A percentile compares a stretch with the other conserved stretches of the same genome.
Evolutionary conservation across 2,888 invertebrate genomes (phyloP).

Genomic region (Pseudococcus longispinus): DNA sequence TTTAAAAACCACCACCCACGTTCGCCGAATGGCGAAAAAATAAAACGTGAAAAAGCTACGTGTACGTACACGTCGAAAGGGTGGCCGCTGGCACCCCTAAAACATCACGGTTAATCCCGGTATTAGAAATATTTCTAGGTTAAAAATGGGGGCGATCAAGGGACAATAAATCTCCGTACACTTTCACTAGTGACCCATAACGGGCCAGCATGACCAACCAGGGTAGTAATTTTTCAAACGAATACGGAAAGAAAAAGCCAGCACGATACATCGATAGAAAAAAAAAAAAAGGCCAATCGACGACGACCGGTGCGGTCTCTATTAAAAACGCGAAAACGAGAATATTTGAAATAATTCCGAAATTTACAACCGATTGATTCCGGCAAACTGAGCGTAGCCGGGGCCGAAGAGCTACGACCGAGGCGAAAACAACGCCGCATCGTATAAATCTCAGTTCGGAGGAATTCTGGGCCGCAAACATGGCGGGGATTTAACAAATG

Average conservation of each 20-base stretch:
- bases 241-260: neutral
- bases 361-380: constrained; percentile 26
- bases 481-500: constrained; percentile 25
- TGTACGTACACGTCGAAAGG: neutral
- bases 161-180: neutral
- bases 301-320: neutral
- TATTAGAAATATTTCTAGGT: neutral
- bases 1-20: neutral
- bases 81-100: neutral
- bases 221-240: constrained; percentile 5
- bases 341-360: constrained; percentile 21
- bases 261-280: neutral
- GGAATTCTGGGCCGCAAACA: constrained; percentile 7
- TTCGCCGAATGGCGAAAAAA: no score
- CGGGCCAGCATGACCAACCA: neutral
- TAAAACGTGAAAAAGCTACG: neutral
- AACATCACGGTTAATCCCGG: neutral
- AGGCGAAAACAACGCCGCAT: neutral
- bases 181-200: neutral
- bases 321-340: neutral
- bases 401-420: neutral
- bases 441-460: neutral
- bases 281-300: neutral
- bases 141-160: neutral
- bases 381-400: neutral